Percentiles rank a stretch among this genome's conserved stretches.
Evolutionary conservation across 2,113 vertebrate species (phyloP).

Genomic region (Ellobius talpinus): DNA sequence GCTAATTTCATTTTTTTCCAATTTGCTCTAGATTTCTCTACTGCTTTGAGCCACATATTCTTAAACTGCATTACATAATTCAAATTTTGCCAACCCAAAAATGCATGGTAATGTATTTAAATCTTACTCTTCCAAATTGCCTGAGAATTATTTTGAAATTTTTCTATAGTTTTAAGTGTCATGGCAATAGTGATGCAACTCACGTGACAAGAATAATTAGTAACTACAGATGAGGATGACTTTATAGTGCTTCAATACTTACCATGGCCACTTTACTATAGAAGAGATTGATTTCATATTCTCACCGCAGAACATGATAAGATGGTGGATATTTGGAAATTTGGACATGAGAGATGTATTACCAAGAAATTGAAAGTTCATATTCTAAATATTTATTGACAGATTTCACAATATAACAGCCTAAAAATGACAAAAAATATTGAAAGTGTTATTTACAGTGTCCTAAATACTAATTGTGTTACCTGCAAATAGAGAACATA

Average conservation of each 20-base stretch:
- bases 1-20: neutral
- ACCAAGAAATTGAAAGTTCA: neutral
- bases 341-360: neutral
- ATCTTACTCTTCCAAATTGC: neutral
- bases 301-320: neutral
- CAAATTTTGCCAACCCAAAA: neutral
- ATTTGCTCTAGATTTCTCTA: neutral
- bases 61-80: fast-evolving
- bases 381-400: neutral
- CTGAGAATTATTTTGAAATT: neutral
- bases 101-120: neutral
- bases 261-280: neutral
- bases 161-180: neutral
- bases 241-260: neutral
- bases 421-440: neutral
- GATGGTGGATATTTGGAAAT: neutral
- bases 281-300: neutral
- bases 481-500: neutral
- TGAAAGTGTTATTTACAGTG: neutral
- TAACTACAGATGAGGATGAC: neutral
- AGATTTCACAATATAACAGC: neutral
- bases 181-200: neutral
- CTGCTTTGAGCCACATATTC: neutral
- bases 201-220: neutral
- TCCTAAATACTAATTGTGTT: neutral